Evolutionary conservation across 2,113 vertebrate genomes (phyloP).

Genomic region (Verasper variegatus): DNA sequence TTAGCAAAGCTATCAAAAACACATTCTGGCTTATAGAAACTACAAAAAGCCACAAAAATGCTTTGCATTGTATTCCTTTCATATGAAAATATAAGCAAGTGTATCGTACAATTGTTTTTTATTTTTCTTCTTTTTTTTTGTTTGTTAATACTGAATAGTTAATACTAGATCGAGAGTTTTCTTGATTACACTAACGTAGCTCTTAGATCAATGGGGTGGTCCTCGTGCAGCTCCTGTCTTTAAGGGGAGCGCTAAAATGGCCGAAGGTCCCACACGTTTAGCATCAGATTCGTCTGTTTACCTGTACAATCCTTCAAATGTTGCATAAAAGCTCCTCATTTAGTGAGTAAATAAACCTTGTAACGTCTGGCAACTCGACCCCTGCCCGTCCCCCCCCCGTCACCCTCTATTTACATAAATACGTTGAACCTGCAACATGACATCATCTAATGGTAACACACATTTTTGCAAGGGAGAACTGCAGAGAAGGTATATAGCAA

Average conservation of each 20-base stretch:
- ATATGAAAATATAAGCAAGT: conserved; percentile 99
- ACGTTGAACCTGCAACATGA: conserved; percentile 99
- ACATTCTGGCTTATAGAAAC: conserved; percentile 99
- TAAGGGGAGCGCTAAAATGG: conserved; percentile 66
- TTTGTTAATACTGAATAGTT: conserved; percentile 95
- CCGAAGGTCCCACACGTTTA: conserved; percentile 79
- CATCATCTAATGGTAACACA: conserved; percentile 99
- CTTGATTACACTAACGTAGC: conserved; percentile 90
- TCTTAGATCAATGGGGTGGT: conserved; percentile 89
- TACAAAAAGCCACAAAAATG: conserved; percentile 99
- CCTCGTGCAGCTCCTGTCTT: conserved; percentile 84
- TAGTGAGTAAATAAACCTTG: conserved; percentile 92
- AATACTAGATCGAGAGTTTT: conserved; percentile 92
- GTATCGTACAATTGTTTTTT: conserved; percentile 94
- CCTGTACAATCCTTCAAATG: conserved; percentile 97
- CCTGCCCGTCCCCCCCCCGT: conserved; percentile 77
- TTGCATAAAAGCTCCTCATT: conserved; percentile 98
- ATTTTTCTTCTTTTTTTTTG: conserved; percentile 65
- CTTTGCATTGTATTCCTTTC: conserved; percentile 99
- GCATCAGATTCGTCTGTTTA: conserved; percentile 87
- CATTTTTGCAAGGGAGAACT: conserved; percentile 98
- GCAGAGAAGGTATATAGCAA: conserved; percentile 94
- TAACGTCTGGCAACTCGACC: conserved; percentile 89
- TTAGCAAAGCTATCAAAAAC: conserved; percentile 99
- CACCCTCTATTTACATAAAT: conserved; percentile 99